Base-by-base conservation (phyloP, 2,888 invertebrate genomes). In the Epistrophe eligans region DNA sequence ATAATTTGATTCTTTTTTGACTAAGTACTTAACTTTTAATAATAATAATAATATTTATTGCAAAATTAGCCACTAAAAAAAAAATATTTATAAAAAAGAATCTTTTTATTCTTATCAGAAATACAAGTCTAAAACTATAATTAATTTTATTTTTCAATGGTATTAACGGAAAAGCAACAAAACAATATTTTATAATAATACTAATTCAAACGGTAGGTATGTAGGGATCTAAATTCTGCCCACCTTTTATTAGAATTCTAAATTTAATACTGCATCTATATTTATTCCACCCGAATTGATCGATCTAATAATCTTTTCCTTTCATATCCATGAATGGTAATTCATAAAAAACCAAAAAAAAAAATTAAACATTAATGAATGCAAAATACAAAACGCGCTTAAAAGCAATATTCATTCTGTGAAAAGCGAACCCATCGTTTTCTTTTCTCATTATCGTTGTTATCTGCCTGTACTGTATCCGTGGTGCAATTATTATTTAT, bases 401-500 rank as follows among this genome's bases (percentile, higher is more conserved):
- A 9, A 55, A 55, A 55, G 55, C 55, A 55, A 55, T 55, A 32
- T 55, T 55, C 15, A 32, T 32, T 32, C 13, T 32, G 11, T 55
- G 28, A 15, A 55, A n/a, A 32, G 28, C 28, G 28, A 55, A 55
- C 28, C 32, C 28, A 55, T 55, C 28, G 57, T n/a, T 43, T 32
- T 57, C 13, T 72, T n/a, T 13, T 32, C 71, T 84, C 76, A 79
- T 84, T 84, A 84, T 80, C 79, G 66, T 58, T 70, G 72, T 55
- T 64, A 57, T 74, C 57, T 80, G 52, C 77, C 84, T 43, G 40
- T 24, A 57, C 10, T 79, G 66, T 62, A 58, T 15, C 80, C 76
- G 84, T 76, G 84, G 71, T 77, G 64, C 76, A 84, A 84, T 84
- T 84, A 84, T 79, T 84, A 84, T 84, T 80, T 84, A 84, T 84